Conservation (phyloP, 2,888 invertebrate genomes). For the Eristalis intricaria region DNA sequence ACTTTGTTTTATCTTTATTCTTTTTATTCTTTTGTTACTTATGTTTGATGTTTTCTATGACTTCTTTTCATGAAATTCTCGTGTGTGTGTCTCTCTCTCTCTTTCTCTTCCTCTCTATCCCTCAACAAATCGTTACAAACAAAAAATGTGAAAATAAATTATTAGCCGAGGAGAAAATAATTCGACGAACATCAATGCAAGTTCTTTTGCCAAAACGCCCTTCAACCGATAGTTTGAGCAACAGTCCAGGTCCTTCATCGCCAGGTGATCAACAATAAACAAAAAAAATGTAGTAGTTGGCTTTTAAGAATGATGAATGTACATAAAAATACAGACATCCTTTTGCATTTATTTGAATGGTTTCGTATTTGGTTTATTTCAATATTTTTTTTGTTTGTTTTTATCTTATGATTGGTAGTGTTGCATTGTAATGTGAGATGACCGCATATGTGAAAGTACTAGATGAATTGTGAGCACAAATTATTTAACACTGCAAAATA, state of each 20-base stretch:
- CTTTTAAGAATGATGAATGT: constrained; percentile 40
- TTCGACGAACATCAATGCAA: constrained; percentile 82
- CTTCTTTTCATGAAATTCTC: constrained; percentile 17
- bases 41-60: constrained; percentile 28
- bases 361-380: constrained; percentile 4
- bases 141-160: constrained; percentile 35
- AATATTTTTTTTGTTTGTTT: constrained; percentile 6
- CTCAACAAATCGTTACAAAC: constrained; percentile 29
- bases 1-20: neutral
- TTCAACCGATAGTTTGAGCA: constrained; percentile 84
- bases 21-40: constrained; percentile 7
- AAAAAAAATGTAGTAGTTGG: constrained; percentile 46
- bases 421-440: constrained; percentile 14
- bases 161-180: constrained; percentile 80
- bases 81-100: constrained; percentile 10
- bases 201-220: constrained; percentile 83
- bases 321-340: neutral
- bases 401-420: constrained; percentile 53
- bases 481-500: neutral
- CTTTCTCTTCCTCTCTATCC: constrained; percentile 10
- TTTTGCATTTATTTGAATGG: constrained; percentile 18
- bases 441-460: neutral
- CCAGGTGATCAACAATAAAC: constrained; percentile 81
- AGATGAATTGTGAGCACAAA: constrained; percentile 1
- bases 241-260: constrained; percentile 84